These are phyloP conservation scores for Falco peregrinus DNA, from an alignment of 2,797 vertebrate species.

Conservation along the genomic window DNA sequence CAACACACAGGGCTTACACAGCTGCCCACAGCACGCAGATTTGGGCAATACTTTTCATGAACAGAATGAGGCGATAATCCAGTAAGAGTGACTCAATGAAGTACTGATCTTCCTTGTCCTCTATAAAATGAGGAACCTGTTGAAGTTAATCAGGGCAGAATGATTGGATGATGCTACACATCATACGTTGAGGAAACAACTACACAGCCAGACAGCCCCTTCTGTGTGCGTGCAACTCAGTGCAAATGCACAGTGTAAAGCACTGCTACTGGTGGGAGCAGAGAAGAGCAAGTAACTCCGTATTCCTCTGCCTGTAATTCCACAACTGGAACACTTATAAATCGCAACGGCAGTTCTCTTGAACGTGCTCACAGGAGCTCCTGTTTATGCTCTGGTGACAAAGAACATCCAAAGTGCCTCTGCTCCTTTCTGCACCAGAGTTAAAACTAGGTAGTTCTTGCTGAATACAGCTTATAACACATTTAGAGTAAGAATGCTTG, in stretches of 20 bases:
- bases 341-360: not conserved
- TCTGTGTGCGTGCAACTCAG: not conserved
- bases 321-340: not conserved
- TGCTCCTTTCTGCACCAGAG: not conserved
- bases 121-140: not conserved
- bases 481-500: not conserved
- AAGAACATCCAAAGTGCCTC: not conserved
- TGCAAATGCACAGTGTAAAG: not conserved
- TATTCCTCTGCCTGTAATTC: not conserved
- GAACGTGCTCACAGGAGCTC: not conserved
- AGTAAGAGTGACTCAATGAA: not conserved
- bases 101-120: not conserved
- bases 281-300: not conserved
- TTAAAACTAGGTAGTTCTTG: not conserved
- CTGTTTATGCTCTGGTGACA: not conserved
- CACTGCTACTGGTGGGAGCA: not conserved
- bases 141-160: constrained; percentile 35
- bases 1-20: rapidly evolving
- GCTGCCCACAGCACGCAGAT: not conserved
- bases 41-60: not conserved
- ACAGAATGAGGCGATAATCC: not conserved
- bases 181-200: not conserved
- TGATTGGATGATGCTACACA: not conserved
- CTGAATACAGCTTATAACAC: not conserved
- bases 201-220: not conserved